These are phyloP conservation scores for Netelia melanura DNA, from an alignment of 2,888 invertebrate species.

Conservation along the genomic window DNA sequence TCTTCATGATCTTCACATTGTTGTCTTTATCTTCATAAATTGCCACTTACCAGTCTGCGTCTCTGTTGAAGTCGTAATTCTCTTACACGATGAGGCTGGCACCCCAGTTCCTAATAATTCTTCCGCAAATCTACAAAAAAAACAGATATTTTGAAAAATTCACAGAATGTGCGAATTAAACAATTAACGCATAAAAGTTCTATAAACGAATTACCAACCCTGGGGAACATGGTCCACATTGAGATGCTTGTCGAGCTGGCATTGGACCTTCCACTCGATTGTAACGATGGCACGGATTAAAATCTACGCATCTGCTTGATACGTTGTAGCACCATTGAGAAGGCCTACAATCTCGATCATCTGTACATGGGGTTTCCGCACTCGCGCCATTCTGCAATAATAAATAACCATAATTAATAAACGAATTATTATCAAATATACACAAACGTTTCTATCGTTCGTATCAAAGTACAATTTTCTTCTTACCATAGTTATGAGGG, in stretches of 20 bases:
- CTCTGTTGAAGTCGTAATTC: conserved; percentile 22
- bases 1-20: conserved; percentile 23
- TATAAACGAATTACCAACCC: conserved; percentile 67
- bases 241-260: conserved; percentile 69
- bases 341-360: conserved; percentile 70
- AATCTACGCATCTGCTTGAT: conserved; percentile 72
- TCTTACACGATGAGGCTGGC: conserved; percentile 62
- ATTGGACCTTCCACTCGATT: conserved; percentile 69
- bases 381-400: conserved; percentile 62
- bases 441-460: background rate
- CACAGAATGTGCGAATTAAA: background rate
- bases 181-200: background rate
- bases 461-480: background rate
- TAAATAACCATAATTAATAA: conserved; percentile 16
- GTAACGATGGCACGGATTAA: conserved; percentile 68
- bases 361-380: conserved; percentile 66
- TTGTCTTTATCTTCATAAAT: background rate
- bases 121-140: conserved; percentile 64
- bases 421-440: background rate
- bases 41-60: conserved; percentile 41
- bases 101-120: conserved; percentile 70
- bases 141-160: conserved; percentile 10
- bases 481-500: conserved; percentile 56
- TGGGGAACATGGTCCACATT: conserved; percentile 73
- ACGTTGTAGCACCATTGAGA: conserved; percentile 74